These are phyloP conservation scores for Aphelenchoides avenae DNA, from an alignment of 1,140 invertebrate species.

Conservation along the genomic window DNA sequence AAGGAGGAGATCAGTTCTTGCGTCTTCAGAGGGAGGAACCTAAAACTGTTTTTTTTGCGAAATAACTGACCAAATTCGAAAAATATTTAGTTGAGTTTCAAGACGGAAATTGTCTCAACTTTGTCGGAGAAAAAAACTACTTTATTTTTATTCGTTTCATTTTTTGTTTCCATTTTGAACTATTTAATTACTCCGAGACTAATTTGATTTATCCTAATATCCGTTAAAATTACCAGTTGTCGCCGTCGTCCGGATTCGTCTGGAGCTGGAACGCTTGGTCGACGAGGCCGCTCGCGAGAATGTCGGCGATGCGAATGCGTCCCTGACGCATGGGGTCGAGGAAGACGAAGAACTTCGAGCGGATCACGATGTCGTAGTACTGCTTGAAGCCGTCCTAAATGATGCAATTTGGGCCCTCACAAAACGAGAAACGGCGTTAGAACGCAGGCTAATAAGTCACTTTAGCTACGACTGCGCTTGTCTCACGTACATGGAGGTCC, in stretches of 20 bases:
- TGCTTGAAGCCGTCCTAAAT: too few species aligned
- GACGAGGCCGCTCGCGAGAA: slow-evolving; percentile 30
- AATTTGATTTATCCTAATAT: slow-evolving; percentile 1
- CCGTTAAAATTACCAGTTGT: slow-evolving; percentile 29
- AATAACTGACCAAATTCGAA: too few species aligned
- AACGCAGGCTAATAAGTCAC: too few species aligned
- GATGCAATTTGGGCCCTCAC: too few species aligned
- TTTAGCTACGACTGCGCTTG: too few species aligned
- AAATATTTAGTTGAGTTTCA: too few species aligned
- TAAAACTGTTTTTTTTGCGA: slow-evolving; percentile 9
- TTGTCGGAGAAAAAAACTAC: too few species aligned
- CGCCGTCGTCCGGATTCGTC: slow-evolving; percentile 9
- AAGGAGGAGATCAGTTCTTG: slow-evolving; percentile 26
- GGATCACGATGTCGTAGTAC: too few species aligned
- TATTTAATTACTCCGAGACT: not conserved
- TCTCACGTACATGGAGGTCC: too few species aligned
- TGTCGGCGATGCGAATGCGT: slow-evolving; percentile 22
- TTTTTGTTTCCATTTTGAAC: not conserved
- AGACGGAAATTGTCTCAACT: too few species aligned
- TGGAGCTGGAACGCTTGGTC: slow-evolving; percentile 25
- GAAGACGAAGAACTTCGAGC: slow-evolving; percentile 37
- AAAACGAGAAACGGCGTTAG: too few species aligned
- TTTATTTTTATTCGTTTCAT: not conserved
- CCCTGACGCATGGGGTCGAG: slow-evolving; percentile 26
- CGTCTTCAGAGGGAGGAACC: slow-evolving; percentile 33